Base-by-base conservation (phyloP, 2,113 vertebrate species). In the Siniperca knerii region DNA sequence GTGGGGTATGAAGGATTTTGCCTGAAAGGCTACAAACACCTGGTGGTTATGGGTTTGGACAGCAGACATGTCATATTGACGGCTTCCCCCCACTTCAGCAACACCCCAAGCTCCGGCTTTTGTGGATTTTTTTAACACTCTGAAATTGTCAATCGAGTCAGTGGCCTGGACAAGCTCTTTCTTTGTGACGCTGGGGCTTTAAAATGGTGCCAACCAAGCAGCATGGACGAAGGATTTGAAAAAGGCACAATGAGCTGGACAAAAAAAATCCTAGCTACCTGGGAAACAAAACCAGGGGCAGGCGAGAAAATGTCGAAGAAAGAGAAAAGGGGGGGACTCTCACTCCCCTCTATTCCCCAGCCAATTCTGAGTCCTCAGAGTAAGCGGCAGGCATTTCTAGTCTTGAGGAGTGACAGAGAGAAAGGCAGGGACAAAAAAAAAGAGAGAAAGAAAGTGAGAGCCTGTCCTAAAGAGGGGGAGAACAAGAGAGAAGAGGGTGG, bases 111-210 rank as follows among this genome's bases (percentile, higher is more conserved):
- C 84, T 77, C 62, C 8, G 37, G 86, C 93, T 94, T 95, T 94
- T 94, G 90, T 94, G 92, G 83, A 91, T 89, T 94, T 92, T 90
- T 85, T 90, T 85, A 91, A 92, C 88, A 92, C 92, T 91, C 89
- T 82, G 89, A 94, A 92, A 94, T 94, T 92, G 92, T 96, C 94
- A 95, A 95, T 95, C 89, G 94, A 94, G 88, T 95, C 94, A 94
- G 91, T 94, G 94, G 95, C 90, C 94, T 94, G 93, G 93, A 95
- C 94, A 93, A 92, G 89, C 88, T 88, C 92, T 92, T 87, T 80
- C 93, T 95, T 93, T 92, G 88, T 93, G 79, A 77, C 50, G 52
- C 74, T 5, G 70, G 80, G 73, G 87, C 88, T 95, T 96, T 94
- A 92, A 92, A 94, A 92, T 44, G 89, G 90, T 94, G 92, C 93